Percentiles rank a stretch among this genome's conserved stretches.
phyloP scores from a whole-genome alignment of 1,140 invertebrate species.

The Drosophila nikananu region DNA sequence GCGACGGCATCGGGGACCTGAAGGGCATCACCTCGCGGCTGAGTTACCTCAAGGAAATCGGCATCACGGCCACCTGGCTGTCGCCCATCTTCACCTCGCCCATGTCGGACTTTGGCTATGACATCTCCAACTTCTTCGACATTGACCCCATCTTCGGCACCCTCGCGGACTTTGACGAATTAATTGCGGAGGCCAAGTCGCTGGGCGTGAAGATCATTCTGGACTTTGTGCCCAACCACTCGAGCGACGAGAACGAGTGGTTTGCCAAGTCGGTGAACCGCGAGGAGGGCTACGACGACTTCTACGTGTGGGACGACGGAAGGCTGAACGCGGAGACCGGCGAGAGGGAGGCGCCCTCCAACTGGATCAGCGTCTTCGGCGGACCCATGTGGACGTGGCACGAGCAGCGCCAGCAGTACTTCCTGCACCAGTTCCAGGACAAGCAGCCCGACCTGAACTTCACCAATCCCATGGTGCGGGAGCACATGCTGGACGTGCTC shows the following conservation, averaged over 20 bases:
- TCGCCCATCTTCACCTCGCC: constrained; percentile 90
- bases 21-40: constrained; percentile 86
- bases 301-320: constrained; percentile 90
- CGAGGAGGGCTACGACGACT: constrained; percentile 88
- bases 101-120: constrained; percentile 89
- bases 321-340: constrained; percentile 69
- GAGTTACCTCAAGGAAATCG: constrained; percentile 86
- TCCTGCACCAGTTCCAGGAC: constrained; percentile 88
- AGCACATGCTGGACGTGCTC: constrained; percentile 89
- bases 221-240: constrained; percentile 89
- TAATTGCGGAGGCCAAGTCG: constrained; percentile 88
- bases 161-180: constrained; percentile 89
- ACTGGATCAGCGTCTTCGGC: constrained; percentile 89
- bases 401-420: constrained; percentile 87
- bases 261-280: constrained; percentile 88
- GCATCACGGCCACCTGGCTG: constrained; percentile 89
- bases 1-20: constrained; percentile 92
- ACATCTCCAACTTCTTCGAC: constrained; percentile 89
- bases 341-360: constrained; percentile 87
- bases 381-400: constrained; percentile 89
- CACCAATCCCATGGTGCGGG: constrained; percentile 87
- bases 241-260: constrained; percentile 89
- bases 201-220: constrained; percentile 74
- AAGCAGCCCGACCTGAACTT: constrained; percentile 91
- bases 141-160: constrained; percentile 90